Base-by-base conservation (phyloP, 2,113 vertebrate genomes). In the Hippocampus comes region DNA sequence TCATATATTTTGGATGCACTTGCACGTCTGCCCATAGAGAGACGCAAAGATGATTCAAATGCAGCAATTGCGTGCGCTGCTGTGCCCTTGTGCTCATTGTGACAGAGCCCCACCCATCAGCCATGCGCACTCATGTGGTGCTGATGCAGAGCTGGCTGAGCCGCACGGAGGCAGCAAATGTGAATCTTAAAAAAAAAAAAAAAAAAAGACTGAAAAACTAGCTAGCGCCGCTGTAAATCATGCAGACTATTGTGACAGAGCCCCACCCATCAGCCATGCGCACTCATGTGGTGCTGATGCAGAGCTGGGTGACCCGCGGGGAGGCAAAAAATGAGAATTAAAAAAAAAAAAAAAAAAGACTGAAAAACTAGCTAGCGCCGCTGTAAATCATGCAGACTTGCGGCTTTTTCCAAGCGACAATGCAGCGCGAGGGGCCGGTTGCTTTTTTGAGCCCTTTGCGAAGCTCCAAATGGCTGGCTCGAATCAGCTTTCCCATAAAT, bases 401-500 rank as follows among this genome's bases (percentile, higher is more conserved):
- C 51, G 53, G 25, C 75, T 79, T 78, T 59, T 43, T 23, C 46
- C 27, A 73, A 61, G 38, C 70, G 68, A 71, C 56, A 56, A 68
- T 85, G 27, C 74, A 55, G 23, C 67, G 68, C 63, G 64, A 71
- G 74, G 68, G 74, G 74, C 17, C 69, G 74, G 81, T 64, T 71
- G 78, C 77, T 79, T 76, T 69, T 74, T 18, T 51, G 79, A 59
- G 30, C 74, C 72, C 74, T 76, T 78, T 74, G 76, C 85, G 78
- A 73, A 88, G 74, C 77, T 82, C 72, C 74, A 86, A 90, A 90
- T 88, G 81, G 82, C 76, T 41, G 74, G 75, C 78, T 86, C 73
- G 83, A 78, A 89, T 86, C 78, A 85, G 87, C 85, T 87, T 61
- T 78, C 68, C 74, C 74, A 74, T 80, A 80, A 85, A 89, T 89